A percentile compares a stretch with the other conserved stretches of the same genome.
phyloP scores from a whole-genome alignment of 2,888 invertebrate genomes.

The Perithous albicinctus region DNA sequence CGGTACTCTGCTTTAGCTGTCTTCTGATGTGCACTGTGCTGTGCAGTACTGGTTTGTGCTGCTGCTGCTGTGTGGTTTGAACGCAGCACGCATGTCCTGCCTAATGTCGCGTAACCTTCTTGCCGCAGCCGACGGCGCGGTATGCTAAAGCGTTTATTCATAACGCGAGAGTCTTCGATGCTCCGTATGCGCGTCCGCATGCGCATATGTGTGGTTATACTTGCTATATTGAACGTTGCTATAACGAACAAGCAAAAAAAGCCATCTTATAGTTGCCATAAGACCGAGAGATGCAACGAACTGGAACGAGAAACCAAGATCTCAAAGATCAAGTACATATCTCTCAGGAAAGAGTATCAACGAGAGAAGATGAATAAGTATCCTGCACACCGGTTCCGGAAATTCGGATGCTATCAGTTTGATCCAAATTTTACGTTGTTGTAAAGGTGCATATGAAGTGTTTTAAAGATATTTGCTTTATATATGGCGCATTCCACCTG shows the following conservation, averaged over 20 bases:
- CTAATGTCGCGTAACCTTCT: constrained; percentile 62
- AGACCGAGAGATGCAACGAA: constrained; percentile 9
- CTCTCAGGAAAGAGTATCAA: constrained; percentile 43
- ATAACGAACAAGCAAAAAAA: constrained; percentile 20
- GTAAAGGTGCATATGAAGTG: neutral
- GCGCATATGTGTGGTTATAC: neutral
- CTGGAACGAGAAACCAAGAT: constrained; percentile 27
- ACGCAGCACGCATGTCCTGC: constrained; percentile 53
- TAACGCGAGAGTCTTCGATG: constrained; percentile 29
- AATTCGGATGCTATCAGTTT: neutral
- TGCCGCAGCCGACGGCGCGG: constrained; percentile 43
- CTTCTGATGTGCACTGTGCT: constrained; percentile 28
- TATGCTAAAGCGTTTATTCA: constrained; percentile 61
- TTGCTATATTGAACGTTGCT: constrained; percentile 1
- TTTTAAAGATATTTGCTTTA: no score
- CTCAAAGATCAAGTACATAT: constrained; percentile 15
- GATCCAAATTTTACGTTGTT: neutral
- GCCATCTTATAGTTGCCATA: constrained; percentile 9
- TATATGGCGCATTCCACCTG: no score
- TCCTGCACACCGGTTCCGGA: neutral
- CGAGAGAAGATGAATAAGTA: neutral
- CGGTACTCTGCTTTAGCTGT: constrained; percentile 25
- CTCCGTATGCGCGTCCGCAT: neutral
- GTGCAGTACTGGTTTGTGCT: constrained; percentile 12
- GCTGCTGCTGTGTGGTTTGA: neutral